A percentile compares a stretch with the other conserved stretches of the same genome.
Conservation (phyloP, 2,888 invertebrate genomes). For the Melanostoma mellinum region DNA sequence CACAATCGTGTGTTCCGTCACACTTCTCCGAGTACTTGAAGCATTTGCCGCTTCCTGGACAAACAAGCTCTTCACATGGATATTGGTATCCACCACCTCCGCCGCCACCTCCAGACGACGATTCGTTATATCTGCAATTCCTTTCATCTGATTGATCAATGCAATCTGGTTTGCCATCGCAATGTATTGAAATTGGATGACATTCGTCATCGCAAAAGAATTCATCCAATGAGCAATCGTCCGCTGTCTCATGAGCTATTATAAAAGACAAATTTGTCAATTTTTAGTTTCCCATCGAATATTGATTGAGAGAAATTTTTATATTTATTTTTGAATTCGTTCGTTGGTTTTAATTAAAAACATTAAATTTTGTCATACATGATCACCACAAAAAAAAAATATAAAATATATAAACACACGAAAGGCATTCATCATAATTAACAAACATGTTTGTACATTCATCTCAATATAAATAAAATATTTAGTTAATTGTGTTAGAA, state of each 20-base stretch:
- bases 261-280: not conserved
- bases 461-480: not conserved
- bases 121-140: constrained; percentile 74
- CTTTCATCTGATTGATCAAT: constrained; percentile 85
- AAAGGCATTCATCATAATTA: constrained; percentile 41
- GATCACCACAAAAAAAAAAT: constrained; percentile 42
- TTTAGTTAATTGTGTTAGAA: constrained; percentile 31
- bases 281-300: not conserved
- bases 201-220: constrained; percentile 85
- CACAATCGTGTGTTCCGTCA: constrained; percentile 84
- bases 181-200: constrained; percentile 84
- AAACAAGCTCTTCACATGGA: constrained; percentile 83
- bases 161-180: constrained; percentile 85
- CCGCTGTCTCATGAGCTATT: constrained; percentile 54
- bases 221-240: constrained; percentile 80
- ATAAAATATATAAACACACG: constrained; percentile 26
- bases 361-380: constrained; percentile 33
- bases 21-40: constrained; percentile 83
- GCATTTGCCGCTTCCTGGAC: constrained; percentile 83
- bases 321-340: too few relatives aligned
- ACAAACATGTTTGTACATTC: constrained; percentile 12
- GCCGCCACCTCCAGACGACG: not conserved
- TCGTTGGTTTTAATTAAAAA: not conserved
- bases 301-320: not conserved
- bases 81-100: constrained; percentile 43